These are phyloP conservation scores for Limanda limanda DNA, from an alignment of 2,113 vertebrate genomes.

Conservation along the genomic window DNA sequence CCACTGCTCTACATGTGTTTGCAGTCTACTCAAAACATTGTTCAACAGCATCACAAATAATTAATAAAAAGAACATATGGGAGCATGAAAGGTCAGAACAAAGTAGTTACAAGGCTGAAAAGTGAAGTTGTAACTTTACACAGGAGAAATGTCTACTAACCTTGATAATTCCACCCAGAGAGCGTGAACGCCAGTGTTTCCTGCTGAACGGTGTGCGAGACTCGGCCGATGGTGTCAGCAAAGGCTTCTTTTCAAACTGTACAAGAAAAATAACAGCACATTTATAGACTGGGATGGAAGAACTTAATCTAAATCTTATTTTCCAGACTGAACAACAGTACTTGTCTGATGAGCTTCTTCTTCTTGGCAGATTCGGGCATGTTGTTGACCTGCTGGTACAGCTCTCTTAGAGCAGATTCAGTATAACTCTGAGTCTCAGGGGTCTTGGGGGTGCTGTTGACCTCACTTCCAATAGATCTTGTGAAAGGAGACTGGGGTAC, in stretches of 20 bases:
- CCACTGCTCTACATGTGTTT: neutral
- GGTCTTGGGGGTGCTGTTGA: neutral
- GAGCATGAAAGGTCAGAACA: neutral
- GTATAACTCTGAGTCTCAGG: constrained; percentile 83
- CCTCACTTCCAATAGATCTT: constrained; percentile 20
- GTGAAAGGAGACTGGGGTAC: constrained; percentile 51
- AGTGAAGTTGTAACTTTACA: neutral
- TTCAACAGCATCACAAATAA: neutral
- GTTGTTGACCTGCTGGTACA: constrained; percentile 90
- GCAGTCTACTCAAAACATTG: neutral
- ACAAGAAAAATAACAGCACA: constrained; percentile 4
- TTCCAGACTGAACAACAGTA: constrained; percentile 45
- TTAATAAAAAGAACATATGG: neutral
- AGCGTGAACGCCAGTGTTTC: constrained; percentile 74
- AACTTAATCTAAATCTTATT: neutral
- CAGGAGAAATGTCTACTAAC: constrained; percentile 30
- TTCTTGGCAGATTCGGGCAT: constrained; percentile 97
- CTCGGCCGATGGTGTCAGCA: constrained; percentile 44
- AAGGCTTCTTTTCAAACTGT: constrained; percentile 73
- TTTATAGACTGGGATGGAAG: neutral
- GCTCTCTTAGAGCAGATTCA: constrained; percentile 89
- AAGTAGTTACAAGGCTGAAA: neutral
- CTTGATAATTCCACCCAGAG: constrained; percentile 76
- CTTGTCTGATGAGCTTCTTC: constrained; percentile 95
- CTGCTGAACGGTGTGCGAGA: constrained; percentile 53